Conservation (phyloP, 2,113 vertebrate species). For the Litocranius walleri region DNA sequence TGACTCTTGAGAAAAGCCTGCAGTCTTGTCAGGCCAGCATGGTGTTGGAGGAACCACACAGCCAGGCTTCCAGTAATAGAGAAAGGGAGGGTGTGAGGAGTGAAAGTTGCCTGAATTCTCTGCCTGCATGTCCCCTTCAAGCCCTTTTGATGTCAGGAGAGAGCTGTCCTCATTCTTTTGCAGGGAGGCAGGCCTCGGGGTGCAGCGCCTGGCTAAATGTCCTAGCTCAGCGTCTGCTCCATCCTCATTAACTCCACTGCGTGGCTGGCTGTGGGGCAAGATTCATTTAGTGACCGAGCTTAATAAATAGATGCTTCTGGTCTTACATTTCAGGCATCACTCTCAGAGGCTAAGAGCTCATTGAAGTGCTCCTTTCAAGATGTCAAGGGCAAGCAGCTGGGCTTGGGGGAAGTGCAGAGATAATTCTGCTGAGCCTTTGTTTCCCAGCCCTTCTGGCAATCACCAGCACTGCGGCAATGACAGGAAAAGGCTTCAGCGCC, state of each 20-base stretch:
- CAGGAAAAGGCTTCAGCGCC: slow-evolving; percentile 27
- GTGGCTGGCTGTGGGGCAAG: background rate
- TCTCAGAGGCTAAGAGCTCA: slow-evolving; percentile 36
- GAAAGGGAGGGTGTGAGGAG: background rate
- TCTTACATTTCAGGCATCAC: slow-evolving; percentile 1
- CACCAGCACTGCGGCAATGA: background rate
- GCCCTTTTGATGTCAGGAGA: slow-evolving; percentile 27
- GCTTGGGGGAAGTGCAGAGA: background rate
- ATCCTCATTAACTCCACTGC: slow-evolving; percentile 49
- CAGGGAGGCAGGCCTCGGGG: background rate
- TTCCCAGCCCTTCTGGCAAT: background rate
- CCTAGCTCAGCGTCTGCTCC: slow-evolving; percentile 7
- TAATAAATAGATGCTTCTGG: slow-evolving; percentile 57
- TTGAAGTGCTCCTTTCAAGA: slow-evolving; percentile 35
- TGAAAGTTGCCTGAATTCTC: background rate
- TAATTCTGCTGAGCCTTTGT: slow-evolving; percentile 59
- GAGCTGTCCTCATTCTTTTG: background rate
- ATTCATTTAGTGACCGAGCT: slow-evolving; percentile 40
- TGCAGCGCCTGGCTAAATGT: slow-evolving; percentile 31
- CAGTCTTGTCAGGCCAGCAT: background rate
- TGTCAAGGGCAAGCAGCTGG: slow-evolving; percentile 64
- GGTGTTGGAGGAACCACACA: background rate
- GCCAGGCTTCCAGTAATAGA: background rate
- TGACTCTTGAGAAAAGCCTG: background rate
- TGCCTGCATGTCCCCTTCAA: background rate